Evolutionary conservation across 2,797 vertebrate species (phyloP).

Genomic region (Pipistrellus nathusii): DNA sequence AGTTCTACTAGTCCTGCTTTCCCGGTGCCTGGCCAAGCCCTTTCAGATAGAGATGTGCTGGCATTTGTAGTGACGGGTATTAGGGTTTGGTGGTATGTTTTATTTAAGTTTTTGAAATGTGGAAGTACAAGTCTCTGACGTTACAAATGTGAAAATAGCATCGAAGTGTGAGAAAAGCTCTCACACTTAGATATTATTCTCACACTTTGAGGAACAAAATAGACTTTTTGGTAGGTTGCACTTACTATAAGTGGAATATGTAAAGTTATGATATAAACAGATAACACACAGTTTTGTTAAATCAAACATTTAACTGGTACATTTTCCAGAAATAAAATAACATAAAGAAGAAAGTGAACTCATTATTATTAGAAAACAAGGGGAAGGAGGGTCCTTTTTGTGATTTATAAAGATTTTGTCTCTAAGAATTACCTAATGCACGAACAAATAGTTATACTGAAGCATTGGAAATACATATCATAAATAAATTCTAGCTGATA

Average conservation of each 20-base stretch:
- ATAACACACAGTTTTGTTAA: conserved; percentile 65
- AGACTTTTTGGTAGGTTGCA: conserved; percentile 67
- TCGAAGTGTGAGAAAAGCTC: conserved; percentile 78
- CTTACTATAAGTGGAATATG: conserved; percentile 73
- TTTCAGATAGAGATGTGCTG: neutral
- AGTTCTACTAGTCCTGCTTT: neutral
- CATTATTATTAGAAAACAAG: neutral
- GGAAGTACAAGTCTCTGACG: conserved; percentile 74
- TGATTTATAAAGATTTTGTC: neutral
- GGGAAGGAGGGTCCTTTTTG: neutral
- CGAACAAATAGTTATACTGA: neutral
- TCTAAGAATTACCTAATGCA: neutral
- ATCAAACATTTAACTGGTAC: conserved; percentile 62
- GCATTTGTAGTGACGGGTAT: conserved; percentile 51
- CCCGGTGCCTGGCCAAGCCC: neutral
- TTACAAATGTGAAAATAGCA: conserved; percentile 79
- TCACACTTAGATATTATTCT: conserved; percentile 78
- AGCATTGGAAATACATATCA: neutral
- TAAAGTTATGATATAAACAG: conserved; percentile 73
- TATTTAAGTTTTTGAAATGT: conserved; percentile 37
- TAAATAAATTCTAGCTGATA: neutral
- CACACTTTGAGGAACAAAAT: conserved; percentile 76
- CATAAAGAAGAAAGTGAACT: conserved; percentile 47
- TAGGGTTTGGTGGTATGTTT: conserved; percentile 44
- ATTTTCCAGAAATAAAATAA: conserved; percentile 63